These are phyloP conservation scores for Coreius guichenoti DNA, from an alignment of 2,797 vertebrate genomes.

Conservation along the genomic window DNA sequence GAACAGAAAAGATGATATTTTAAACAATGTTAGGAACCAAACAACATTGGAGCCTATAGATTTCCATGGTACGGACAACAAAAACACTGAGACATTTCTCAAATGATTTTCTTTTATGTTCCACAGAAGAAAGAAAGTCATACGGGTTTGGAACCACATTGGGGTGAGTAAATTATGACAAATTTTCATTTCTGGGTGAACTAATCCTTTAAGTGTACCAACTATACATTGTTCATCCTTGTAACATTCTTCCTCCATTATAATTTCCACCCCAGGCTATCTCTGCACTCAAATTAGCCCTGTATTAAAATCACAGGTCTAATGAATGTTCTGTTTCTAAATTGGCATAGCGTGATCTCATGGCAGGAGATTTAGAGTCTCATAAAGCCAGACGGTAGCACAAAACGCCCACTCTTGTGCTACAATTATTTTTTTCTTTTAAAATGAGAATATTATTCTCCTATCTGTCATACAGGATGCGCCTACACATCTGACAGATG, in stretches of 20 bases:
- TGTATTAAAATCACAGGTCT: constrained; percentile 22
- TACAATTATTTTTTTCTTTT: constrained; percentile 20
- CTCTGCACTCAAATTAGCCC: constrained; percentile 22
- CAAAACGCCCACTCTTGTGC: constrained; percentile 38
- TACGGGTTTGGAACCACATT: background rate
- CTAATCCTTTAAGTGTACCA: constrained; percentile 7
- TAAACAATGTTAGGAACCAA: background rate
- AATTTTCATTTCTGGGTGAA: background rate
- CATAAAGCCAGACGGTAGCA: constrained; percentile 13
- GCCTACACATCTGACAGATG: constrained; percentile 39
- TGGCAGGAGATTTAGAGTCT: constrained; percentile 25
- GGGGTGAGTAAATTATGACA: constrained; percentile 1
- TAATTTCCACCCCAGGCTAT: constrained; percentile 7
- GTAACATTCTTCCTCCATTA: background rate
- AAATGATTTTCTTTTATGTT: background rate
- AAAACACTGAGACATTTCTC: background rate
- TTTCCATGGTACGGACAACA: background rate
- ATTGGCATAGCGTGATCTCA: constrained; percentile 31
- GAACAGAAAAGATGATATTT: background rate
- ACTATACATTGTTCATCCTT: constrained; percentile 5
- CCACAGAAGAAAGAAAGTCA: background rate
- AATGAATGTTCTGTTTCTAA: constrained; percentile 26
- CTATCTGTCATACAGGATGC: constrained; percentile 30
- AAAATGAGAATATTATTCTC: constrained; percentile 23
- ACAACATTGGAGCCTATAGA: background rate